Percentiles rank a stretch among this genome's conserved stretches.
Evolutionary conservation across 1,140 invertebrate genomes (phyloP).

Genomic region (Brachionus rotundiformis): DNA sequence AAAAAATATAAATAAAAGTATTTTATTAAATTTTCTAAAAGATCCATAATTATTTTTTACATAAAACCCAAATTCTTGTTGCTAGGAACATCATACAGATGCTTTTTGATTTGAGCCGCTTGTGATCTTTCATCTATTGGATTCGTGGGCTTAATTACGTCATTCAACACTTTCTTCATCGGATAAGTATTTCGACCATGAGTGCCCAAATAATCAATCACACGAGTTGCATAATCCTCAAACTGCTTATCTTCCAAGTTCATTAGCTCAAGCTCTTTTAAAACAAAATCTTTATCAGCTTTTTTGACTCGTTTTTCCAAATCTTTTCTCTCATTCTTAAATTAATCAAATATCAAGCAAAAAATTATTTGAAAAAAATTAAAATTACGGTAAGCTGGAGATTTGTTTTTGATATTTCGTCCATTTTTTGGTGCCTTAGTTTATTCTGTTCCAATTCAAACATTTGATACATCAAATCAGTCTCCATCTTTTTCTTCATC

Average conservation of each 20-base stretch:
- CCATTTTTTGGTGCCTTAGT: slow-evolving; percentile 3
- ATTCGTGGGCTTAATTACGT: slow-evolving; percentile 26
- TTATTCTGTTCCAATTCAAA: slow-evolving; percentile 43
- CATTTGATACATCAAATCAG: slow-evolving; percentile 47
- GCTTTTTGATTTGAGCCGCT: slow-evolving; percentile 40
- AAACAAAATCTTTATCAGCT: slow-evolving; percentile 38
- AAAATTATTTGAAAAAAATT: too few relatives aligned
- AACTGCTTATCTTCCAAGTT: slow-evolving; percentile 48
- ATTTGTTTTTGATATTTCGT: slow-evolving; percentile 2
- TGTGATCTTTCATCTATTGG: slow-evolving; percentile 22
- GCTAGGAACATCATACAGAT: slow-evolving; percentile 38
- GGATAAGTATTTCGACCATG: slow-evolving; percentile 62
- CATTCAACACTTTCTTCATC: slow-evolving; percentile 57
- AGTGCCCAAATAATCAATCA: slow-evolving; percentile 62
- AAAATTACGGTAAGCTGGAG: slow-evolving; percentile 21
- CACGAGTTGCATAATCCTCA: slow-evolving; percentile 58
- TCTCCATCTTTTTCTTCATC: slow-evolving; percentile 30
- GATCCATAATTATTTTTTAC: background rate
- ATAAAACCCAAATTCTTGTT: slow-evolving; percentile 52
- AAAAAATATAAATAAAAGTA: slow-evolving; percentile 20
- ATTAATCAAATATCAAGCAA: too few relatives aligned
- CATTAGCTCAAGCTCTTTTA: slow-evolving; percentile 26
- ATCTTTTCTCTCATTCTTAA: slow-evolving; percentile 46
- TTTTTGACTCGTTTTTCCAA: slow-evolving; percentile 26
- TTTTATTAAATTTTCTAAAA: background rate